These are phyloP conservation scores for Okapia johnstoni DNA, from an alignment of 2,113 vertebrate species.

Conservation along the genomic window DNA sequence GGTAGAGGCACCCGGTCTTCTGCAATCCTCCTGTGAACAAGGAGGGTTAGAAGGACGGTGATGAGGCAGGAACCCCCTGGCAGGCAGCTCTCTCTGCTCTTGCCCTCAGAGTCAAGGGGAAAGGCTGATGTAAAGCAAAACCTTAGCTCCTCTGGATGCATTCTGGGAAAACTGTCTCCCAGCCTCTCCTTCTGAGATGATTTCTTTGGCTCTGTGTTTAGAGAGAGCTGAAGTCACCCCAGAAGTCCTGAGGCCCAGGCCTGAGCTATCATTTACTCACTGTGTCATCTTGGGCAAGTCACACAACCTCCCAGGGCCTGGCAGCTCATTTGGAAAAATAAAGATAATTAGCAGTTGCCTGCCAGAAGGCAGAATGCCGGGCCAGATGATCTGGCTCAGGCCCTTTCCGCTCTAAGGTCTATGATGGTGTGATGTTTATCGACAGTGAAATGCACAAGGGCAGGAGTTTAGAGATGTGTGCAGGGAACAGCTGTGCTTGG, in stretches of 20 bases:
- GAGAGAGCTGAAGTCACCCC: neutral
- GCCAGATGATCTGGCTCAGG: neutral
- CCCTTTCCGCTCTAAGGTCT: neutral
- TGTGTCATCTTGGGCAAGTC: neutral
- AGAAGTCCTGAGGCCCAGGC: neutral
- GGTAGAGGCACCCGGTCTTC: neutral
- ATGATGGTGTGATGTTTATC: neutral
- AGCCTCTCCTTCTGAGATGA: neutral
- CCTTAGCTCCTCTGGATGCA: neutral
- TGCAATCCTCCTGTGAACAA: neutral
- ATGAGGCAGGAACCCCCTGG: rapidly evolving
- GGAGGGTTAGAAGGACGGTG: neutral
- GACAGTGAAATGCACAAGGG: neutral
- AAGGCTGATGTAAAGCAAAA: neutral
- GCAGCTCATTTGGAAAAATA: neutral
- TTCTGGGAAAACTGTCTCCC: neutral
- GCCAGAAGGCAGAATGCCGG: neutral
- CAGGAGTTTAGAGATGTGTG: neutral
- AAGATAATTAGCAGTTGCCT: neutral
- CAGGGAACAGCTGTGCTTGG: neutral
- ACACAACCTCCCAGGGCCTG: neutral
- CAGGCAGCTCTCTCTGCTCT: neutral
- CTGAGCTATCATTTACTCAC: neutral
- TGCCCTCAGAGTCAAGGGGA: neutral
- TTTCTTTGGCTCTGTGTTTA: neutral